phyloP scores from a whole-genome alignment of 1,140 invertebrate genomes.

The Eueides isabella region DNA sequence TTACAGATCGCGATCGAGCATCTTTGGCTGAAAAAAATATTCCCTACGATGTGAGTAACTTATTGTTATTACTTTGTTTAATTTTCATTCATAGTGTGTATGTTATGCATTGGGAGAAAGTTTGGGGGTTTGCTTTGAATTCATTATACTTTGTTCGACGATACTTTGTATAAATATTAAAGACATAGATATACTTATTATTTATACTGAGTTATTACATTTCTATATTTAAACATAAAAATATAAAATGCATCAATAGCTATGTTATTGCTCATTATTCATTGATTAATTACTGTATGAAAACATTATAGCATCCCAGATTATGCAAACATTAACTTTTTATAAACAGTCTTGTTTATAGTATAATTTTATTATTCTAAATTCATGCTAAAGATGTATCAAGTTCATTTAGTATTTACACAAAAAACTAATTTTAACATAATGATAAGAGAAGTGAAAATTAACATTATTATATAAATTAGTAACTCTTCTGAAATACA shows the following conservation, averaged over 20 bases:
- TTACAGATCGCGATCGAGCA: conserved; percentile 73
- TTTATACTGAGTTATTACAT: background rate
- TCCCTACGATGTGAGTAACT: conserved; percentile 75
- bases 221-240: background rate
- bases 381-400: background rate
- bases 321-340: conserved; percentile 17
- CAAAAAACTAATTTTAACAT: background rate
- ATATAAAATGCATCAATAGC: background rate
- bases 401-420: background rate
- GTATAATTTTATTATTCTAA: background rate
- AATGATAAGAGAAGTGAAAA: too few relatives aligned
- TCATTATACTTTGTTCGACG: conserved; percentile 13
- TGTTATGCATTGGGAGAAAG: conserved; percentile 47
- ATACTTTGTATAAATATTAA: background rate
- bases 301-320: conserved; percentile 14
- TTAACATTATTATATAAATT: too few relatives aligned
- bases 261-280: conserved; percentile 19
- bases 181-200: background rate
- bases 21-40: conserved; percentile 77
- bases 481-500: too few relatives aligned
- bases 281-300: conserved; percentile 24
- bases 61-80: conserved; percentile 38
- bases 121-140: conserved; percentile 24
- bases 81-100: conserved; percentile 55
- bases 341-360: background rate